A percentile compares a stretch with the other conserved stretches of the same genome.
These are phyloP conservation scores for Remorina albescens DNA, from an alignment of 2,797 vertebrate genomes.

Conservation along the genomic window DNA sequence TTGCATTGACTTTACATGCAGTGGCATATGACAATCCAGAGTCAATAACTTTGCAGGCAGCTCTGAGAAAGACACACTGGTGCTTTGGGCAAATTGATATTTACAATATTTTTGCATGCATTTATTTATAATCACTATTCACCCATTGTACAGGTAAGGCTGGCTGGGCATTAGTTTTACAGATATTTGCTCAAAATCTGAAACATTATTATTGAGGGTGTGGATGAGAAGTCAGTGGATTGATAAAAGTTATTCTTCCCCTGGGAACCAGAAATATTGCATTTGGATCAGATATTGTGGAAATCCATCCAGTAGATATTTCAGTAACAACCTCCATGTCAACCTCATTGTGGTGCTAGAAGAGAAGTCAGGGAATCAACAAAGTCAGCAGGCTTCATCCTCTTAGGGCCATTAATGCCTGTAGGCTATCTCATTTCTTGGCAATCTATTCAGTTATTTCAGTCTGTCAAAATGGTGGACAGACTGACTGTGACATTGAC, in stretches of 20 bases:
- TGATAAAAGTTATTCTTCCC: background rate
- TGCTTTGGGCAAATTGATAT: background rate
- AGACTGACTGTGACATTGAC: too few species aligned
- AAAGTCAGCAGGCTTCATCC: slow-evolving; percentile 1
- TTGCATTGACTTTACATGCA: too few species aligned
- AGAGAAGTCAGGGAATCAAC: slow-evolving; percentile 2
- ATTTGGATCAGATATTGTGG: background rate
- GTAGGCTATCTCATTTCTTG: background rate
- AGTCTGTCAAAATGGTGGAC: slow-evolving; percentile 4
- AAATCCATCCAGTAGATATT: background rate
- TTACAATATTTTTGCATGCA: background rate
- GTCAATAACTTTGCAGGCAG: too few species aligned
- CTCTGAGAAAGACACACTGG: too few species aligned
- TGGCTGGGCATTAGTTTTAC: too few species aligned
- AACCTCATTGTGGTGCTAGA: background rate
- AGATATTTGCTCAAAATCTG: background rate
- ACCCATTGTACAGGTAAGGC: background rate
- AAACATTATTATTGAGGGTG: background rate
- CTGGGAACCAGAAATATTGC: background rate
- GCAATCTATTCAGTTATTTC: slow-evolving; percentile 4
- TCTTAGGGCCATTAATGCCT: background rate
- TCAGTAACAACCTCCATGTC: background rate
- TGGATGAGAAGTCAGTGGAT: background rate
- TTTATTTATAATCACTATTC: background rate
- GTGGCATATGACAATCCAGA: too few species aligned